phyloP scores from a whole-genome alignment of 2,797 vertebrate genomes.

The Odontamblyopus rebecca region DNA sequence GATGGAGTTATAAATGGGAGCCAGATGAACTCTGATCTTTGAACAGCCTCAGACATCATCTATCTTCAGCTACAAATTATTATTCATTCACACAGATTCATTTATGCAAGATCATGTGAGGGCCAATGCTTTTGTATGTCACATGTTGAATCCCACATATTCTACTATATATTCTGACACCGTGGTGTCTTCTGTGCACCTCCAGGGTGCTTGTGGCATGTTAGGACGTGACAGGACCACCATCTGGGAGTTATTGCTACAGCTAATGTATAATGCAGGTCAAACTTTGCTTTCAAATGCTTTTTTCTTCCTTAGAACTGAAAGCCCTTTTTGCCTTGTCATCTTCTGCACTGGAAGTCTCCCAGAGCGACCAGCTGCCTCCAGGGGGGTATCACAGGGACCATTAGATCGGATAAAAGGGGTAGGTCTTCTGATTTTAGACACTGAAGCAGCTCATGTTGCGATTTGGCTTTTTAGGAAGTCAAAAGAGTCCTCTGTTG shows the following conservation, averaged over 20 bases:
- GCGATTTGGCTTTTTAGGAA: slow-evolving; percentile 40
- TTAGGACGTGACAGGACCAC: slow-evolving; percentile 13
- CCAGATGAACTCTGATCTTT: no score
- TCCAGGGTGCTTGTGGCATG: slow-evolving; percentile 6
- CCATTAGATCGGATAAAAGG: slow-evolving; percentile 51
- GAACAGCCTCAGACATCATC: no score
- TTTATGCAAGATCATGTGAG: slow-evolving; percentile 67
- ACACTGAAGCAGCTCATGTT: slow-evolving; percentile 45
- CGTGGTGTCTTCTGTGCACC: not conserved
- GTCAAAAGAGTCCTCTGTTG: slow-evolving; percentile 43
- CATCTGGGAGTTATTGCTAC: slow-evolving; percentile 27
- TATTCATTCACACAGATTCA: slow-evolving; percentile 65
- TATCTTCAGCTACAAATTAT: slow-evolving; percentile 46
- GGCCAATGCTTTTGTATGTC: slow-evolving; percentile 47
- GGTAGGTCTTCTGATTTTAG: slow-evolving; percentile 50
- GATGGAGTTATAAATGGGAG: no score
- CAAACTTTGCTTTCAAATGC: slow-evolving; percentile 29
- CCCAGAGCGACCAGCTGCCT: slow-evolving; percentile 31
- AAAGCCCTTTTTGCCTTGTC: slow-evolving; percentile 28
- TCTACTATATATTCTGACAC: slow-evolving; percentile 13
- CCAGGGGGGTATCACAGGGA: slow-evolving; percentile 51
- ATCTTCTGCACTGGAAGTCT: slow-evolving; percentile 37
- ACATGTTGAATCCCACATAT: slow-evolving; percentile 31
- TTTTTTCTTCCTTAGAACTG: slow-evolving; percentile 16
- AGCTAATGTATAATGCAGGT: slow-evolving; percentile 37